Percentiles rank a stretch among this genome's conserved stretches.
Conservation (phyloP, 2,113 vertebrate species). For the Oriolus oriolus region DNA sequence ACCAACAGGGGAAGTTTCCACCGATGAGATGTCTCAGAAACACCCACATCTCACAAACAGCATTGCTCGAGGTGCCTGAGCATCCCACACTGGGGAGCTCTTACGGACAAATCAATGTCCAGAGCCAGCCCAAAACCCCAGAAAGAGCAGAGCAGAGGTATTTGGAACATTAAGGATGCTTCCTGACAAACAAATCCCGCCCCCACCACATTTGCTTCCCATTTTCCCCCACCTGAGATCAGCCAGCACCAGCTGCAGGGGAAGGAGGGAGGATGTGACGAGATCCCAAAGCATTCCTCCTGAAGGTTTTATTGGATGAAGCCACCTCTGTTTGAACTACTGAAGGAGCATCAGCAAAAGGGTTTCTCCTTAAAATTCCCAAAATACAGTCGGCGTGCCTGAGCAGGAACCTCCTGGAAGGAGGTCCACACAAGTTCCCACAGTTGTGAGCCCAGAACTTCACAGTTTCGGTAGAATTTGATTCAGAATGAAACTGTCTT, state of each 20-base stretch:
- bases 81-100: not conserved
- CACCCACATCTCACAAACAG: not conserved
- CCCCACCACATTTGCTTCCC: not conserved
- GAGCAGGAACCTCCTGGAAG: not conserved
- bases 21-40: not conserved
- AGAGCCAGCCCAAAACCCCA: not conserved
- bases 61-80: not conserved
- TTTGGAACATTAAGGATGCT: not conserved
- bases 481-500: not conserved
- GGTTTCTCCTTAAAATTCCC: not conserved
- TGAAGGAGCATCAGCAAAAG: not conserved
- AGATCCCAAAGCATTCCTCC: not conserved
- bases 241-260: not conserved
- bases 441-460: not conserved
- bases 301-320: not conserved
- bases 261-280: accelerated
- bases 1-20: not conserved
- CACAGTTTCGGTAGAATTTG: not conserved
- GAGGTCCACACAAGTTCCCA: not conserved
- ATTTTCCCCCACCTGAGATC: accelerated
- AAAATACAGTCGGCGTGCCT: not conserved
- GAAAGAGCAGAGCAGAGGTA: not conserved
- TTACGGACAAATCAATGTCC: accelerated
- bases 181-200: not conserved
- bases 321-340: not conserved